Base-by-base conservation (phyloP, 2,797 vertebrate genomes). In the Nannoperca australis region DNA sequence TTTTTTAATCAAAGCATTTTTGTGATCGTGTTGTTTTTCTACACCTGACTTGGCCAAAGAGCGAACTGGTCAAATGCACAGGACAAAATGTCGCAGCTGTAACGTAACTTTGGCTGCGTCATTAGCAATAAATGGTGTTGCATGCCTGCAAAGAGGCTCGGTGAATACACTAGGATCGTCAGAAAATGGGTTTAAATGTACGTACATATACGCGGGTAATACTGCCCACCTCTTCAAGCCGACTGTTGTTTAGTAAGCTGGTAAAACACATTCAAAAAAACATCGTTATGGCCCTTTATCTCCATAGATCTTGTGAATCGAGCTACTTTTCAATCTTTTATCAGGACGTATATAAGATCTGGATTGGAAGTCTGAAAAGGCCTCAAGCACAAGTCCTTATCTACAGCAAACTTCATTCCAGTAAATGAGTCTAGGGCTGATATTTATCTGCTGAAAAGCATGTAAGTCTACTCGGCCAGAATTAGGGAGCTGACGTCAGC, bases 361-460 rank as follows among this genome's bases (percentile, higher is more conserved):
- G 14, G 60, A 76, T 63, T 45, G 17, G 14, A 68, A 45, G 24
- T 34, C 7, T 40, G 45, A 50, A 54, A 66, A 53, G 17, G n/a
- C 51, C 45, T 34, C 1, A n/a, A 76, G 70, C 56, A 18, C 2
- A 36, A 8, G 27, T 51, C 45, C 49, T 84, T 85, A 87, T 90
- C 85, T 73, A 1, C 49, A 61, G 27, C 53, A 50, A 76, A 63
- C 56, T 34, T 14, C 55, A 56, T 84, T 85, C 67, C 81, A 73
- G n/a, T 45, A 6, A 72, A 18, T 66, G 40, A 49, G 42, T 49
- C 9, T 10, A 5, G 27, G 18, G 20, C 67, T 70, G 83, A 85
- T 79, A 42, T 73, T 70, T 74, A 86, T 87, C 83, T 87, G 34
- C 70, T n/a, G 44, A 51, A 54, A 79, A 63, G 59, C 78, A 76